phyloP scores from a whole-genome alignment of 2,888 invertebrate genomes.

The Merodon equestris region DNA sequence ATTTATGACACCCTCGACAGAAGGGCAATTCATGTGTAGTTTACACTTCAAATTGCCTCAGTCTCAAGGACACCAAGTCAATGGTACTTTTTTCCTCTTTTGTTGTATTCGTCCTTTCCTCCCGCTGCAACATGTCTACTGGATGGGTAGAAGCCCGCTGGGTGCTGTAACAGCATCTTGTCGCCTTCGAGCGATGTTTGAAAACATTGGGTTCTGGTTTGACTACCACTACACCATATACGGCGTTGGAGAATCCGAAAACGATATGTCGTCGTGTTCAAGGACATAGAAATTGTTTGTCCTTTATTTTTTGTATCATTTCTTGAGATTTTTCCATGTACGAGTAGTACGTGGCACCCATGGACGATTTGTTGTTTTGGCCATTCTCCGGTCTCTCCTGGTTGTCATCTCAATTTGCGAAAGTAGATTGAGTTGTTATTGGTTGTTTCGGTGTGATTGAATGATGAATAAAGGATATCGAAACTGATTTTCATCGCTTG shows the following conservation, averaged over 20 bases:
- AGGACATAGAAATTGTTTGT: conserved; percentile 26
- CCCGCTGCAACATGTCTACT: conserved; percentile 53
- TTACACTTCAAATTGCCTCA: conserved; percentile 33
- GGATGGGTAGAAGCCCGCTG: conserved; percentile 56
- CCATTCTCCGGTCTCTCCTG: conserved; percentile 16
- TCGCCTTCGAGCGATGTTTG: conserved; percentile 55
- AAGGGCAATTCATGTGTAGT: conserved; percentile 37
- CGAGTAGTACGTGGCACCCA: conserved; percentile 40
- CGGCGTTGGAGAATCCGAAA: too few relatives aligned
- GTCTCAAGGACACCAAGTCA: conserved; percentile 59
- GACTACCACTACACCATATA: conserved; percentile 53
- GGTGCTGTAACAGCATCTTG: conserved; percentile 54
- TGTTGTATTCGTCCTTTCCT: background rate
- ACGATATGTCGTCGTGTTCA: conserved; percentile 26
- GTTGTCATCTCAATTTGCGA: conserved; percentile 48
- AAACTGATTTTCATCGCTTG: conserved; percentile 66
- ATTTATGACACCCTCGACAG: conserved; percentile 51
- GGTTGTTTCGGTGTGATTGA: conserved; percentile 44
- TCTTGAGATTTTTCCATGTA: conserved; percentile 10
- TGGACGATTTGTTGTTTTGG: conserved; percentile 38
- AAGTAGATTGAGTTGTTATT: conserved; percentile 60
- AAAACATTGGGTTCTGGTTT: conserved; percentile 66
- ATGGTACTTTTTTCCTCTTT: conserved; percentile 39
- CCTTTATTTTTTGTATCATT: conserved; percentile 14
- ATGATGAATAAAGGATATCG: conserved; percentile 66